Conservation (phyloP, 2,797 vertebrate species). For the Falco cherrug region DNA sequence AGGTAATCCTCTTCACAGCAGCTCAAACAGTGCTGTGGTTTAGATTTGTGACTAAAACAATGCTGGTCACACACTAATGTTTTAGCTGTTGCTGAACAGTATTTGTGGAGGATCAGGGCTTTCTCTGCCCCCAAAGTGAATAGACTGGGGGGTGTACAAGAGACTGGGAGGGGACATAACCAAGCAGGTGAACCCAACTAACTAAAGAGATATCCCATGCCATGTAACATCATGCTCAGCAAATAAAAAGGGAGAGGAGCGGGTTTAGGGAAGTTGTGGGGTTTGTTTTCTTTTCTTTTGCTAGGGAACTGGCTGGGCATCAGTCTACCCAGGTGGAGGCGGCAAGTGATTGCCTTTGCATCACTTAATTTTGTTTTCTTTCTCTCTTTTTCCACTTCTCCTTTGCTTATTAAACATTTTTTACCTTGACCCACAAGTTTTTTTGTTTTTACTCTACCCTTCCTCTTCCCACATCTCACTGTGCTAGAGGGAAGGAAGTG, state of each 20-base stretch:
- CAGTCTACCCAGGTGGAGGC: background rate
- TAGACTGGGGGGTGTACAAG: background rate
- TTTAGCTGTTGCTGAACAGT: background rate
- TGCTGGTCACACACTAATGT: background rate
- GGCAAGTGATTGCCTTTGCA: background rate
- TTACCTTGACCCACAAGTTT: background rate
- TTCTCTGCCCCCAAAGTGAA: background rate
- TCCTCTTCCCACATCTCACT: background rate
- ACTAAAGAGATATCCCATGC: background rate
- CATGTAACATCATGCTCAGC: background rate
- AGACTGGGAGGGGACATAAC: background rate
- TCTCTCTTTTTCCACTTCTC: background rate
- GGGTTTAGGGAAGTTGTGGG: background rate
- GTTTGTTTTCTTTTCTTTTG: background rate
- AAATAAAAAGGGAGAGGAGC: background rate
- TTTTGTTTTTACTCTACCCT: background rate
- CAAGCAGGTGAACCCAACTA: background rate
- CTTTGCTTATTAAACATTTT: background rate
- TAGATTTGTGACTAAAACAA: background rate
- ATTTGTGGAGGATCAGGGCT: background rate
- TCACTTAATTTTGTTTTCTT: background rate
- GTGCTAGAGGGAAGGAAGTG: background rate
- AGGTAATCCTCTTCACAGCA: background rate
- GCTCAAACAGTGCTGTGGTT: background rate
- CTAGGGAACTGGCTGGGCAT: background rate